Percentiles rank a stretch among this genome's conserved stretches.
phyloP scores from a whole-genome alignment of 2,888 invertebrate genomes.

The Theodoxus fluviatilis region DNA sequence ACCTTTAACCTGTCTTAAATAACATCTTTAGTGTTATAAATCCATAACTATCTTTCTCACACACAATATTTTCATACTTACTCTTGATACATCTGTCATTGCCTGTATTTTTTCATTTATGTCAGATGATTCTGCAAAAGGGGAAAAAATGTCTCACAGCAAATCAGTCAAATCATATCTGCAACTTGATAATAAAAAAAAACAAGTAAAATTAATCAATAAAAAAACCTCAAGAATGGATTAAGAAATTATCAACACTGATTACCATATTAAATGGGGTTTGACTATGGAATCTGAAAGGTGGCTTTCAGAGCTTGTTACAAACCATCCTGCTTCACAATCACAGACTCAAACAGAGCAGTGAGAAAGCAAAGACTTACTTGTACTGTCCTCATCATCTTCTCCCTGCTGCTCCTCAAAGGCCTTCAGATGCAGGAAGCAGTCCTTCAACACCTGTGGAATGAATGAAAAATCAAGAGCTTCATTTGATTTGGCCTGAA shows the following conservation, averaged over 20 bases:
- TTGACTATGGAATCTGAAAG: no score
- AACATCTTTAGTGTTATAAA: not conserved
- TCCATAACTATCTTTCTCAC: not conserved
- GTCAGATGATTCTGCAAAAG: conserved; percentile 36
- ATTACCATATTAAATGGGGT: not conserved
- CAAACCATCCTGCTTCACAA: not conserved
- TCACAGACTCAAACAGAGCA: not conserved
- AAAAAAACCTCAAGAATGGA: not conserved
- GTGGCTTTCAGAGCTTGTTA: no score
- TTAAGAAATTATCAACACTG: not conserved
- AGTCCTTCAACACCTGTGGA: conserved; percentile 55
- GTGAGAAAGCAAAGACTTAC: not conserved
- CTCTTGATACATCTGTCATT: conserved; percentile 61
- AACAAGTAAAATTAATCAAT: no score
- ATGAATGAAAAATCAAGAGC: not conserved
- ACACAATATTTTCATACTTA: conserved; percentile 31
- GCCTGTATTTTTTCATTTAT: conserved; percentile 51
- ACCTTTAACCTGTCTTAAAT: no score
- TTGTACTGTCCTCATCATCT: conserved; percentile 35
- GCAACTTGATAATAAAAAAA: not conserved
- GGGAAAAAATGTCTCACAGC: conserved; percentile 18
- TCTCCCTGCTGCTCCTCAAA: conserved; percentile 47
- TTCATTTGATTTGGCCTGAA: not conserved
- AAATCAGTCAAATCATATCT: conserved; percentile 22
- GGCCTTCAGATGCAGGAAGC: conserved; percentile 58